A percentile compares a stretch with the other conserved stretches of the same genome.
These are phyloP conservation scores for Saturnia japonica DNA, from an alignment of 2,888 invertebrate genomes.

Conservation along the genomic window DNA sequence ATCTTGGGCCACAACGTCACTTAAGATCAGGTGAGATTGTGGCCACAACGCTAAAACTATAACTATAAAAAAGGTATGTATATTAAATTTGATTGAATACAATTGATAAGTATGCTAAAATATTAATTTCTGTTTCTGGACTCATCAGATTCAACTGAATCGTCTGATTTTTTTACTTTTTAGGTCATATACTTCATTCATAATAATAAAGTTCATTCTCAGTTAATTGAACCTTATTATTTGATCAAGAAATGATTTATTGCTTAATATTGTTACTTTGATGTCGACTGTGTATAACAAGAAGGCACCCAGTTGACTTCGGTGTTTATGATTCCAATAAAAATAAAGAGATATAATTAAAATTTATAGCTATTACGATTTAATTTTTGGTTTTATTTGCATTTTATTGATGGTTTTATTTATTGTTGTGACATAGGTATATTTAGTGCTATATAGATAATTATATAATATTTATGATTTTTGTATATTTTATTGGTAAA, in stretches of 20 bases:
- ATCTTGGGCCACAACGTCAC: no score
- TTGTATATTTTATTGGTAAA: not conserved
- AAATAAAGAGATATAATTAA: constrained; percentile 25
- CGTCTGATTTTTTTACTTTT: not conserved
- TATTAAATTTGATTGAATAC: not conserved
- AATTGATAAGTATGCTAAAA: not conserved
- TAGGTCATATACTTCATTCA: not conserved
- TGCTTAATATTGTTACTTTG: not conserved
- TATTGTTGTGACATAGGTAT: constrained; percentile 20
- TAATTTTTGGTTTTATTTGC: constrained; percentile 28
- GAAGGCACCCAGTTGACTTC: not conserved
- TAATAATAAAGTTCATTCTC: not conserved
- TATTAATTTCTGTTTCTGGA: not conserved
- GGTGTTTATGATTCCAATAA: constrained; percentile 17
- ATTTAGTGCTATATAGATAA: not conserved
- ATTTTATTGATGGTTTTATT: constrained; percentile 23
- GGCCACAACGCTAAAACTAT: no score
- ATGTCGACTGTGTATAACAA: not conserved
- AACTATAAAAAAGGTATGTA: no score
- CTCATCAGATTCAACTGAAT: not conserved
- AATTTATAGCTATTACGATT: constrained; percentile 32
- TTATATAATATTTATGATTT: not conserved
- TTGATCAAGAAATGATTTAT: not conserved
- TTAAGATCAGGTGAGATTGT: no score
- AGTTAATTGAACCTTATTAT: not conserved